phyloP scores from a whole-genome alignment of 2,113 vertebrate genomes.

The Cynoglossus semilaevis region DNA sequence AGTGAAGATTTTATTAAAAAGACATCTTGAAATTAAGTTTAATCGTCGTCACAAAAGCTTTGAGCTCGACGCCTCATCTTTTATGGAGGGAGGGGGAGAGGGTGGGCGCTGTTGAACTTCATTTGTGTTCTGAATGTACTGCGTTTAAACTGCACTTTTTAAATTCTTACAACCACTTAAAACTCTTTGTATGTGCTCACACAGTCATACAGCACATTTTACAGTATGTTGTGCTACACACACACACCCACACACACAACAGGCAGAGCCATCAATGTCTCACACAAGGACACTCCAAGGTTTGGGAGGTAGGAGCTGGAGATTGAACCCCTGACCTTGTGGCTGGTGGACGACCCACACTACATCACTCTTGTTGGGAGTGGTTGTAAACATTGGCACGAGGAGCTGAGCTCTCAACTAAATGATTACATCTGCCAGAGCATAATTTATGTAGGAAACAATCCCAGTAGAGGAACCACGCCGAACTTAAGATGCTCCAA shows the following conservation, averaged over 20 bases:
- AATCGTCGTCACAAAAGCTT: neutral
- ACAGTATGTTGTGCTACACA: neutral
- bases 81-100: too few species aligned
- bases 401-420: neutral
- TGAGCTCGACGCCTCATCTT: too few species aligned
- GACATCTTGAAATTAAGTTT: neutral
- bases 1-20: conserved; percentile 5
- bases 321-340: neutral
- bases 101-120: neutral
- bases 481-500: neutral
- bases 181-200: too few species aligned
- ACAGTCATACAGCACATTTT: neutral
- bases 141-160: neutral
- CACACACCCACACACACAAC: neutral
- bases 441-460: neutral
- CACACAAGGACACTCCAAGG: neutral
- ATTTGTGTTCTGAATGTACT: neutral
- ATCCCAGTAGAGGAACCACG: neutral
- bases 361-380: neutral
- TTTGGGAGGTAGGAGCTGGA: neutral
- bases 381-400: too few species aligned
- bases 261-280: neutral
- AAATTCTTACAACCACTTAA: neutral
- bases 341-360: neutral
- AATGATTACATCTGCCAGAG: neutral